Evolutionary conservation across 2,113 vertebrate species (phyloP).

Genomic region (Diphyllodes magnificus): DNA sequence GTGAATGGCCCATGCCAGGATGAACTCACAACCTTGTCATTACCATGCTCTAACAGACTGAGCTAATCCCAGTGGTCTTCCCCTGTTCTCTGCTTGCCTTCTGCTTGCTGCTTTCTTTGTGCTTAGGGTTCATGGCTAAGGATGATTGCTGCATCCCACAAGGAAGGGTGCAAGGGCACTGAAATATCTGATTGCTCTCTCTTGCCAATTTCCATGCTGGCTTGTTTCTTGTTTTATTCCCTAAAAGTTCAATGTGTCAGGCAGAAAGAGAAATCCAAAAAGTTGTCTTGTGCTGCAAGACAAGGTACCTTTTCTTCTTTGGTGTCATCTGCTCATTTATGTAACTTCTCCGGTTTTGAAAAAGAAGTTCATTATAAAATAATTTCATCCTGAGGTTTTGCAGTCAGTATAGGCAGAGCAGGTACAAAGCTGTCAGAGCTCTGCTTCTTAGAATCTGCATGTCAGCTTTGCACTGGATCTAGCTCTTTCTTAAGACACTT

Average conservation of each 20-base stretch:
- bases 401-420: background rate
- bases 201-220: rapidly evolving
- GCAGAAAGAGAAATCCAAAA: background rate
- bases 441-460: background rate
- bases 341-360: background rate
- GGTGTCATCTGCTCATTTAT: background rate
- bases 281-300: background rate
- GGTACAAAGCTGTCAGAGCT: background rate
- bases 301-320: background rate
- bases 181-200: background rate
- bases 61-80: background rate
- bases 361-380: background rate
- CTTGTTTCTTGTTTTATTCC: background rate
- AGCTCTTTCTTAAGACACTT: background rate
- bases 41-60: background rate
- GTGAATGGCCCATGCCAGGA: too few species aligned
- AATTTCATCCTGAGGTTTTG: background rate
- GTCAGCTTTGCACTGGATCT: background rate
- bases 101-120: background rate
- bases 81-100: background rate
- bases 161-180: background rate
- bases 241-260: background rate
- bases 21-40: background rate
- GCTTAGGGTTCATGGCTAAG: rapidly evolving
- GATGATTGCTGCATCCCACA: background rate